These are phyloP conservation scores for Chloroclysta siterata DNA, from an alignment of 2,888 invertebrate species.

Conservation along the genomic window DNA sequence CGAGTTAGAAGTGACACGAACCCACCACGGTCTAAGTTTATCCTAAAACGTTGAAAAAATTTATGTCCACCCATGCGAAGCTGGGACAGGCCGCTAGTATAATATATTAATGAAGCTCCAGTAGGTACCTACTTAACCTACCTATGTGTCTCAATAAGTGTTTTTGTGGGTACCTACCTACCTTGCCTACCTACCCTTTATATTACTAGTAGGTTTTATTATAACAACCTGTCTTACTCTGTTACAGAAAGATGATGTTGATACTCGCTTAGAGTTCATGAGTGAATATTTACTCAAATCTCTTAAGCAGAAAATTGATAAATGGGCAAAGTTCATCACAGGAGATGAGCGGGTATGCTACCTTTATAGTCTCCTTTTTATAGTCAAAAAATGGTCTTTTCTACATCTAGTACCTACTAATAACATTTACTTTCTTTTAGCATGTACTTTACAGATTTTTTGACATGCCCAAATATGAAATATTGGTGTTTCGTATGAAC, in stretches of 20 bases:
- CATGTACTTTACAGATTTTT: slow-evolving; percentile 70
- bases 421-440: slow-evolving; percentile 51
- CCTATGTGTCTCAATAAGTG: no score
- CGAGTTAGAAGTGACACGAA: no score
- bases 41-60: no score
- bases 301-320: slow-evolving; percentile 92
- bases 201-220: no score
- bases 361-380: not conserved
- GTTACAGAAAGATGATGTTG: slow-evolving; percentile 79
- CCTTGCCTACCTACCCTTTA: not conserved
- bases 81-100: no score
- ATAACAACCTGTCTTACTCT: not conserved
- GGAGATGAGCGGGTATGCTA: slow-evolving; percentile 88
- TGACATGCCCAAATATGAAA: slow-evolving; percentile 67
- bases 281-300: slow-evolving; percentile 89
- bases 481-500: slow-evolving; percentile 86
- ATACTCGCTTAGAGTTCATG: slow-evolving; percentile 91
- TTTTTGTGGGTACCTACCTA: not conserved
- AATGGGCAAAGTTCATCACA: slow-evolving; percentile 93
- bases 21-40: no score
- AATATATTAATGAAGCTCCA: no score
- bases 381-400: no score
- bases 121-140: no score
- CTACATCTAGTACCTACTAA: not conserved
- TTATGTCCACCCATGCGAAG: no score